Conservation (phyloP, 2,888 invertebrate species). For the Campopleginae sp. region DNA sequence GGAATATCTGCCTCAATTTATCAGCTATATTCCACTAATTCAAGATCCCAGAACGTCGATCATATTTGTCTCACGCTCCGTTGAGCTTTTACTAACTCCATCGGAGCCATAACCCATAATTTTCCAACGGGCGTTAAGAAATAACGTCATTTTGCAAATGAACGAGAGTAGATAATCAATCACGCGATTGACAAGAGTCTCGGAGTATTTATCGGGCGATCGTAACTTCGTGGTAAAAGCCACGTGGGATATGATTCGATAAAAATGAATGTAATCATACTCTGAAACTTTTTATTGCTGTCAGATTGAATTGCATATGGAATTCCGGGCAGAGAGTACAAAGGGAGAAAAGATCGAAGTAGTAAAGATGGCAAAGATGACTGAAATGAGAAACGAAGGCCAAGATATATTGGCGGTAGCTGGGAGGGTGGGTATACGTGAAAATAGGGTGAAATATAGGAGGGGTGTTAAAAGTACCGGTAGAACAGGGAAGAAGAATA, state of each 20-base stretch:
- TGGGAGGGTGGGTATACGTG: conserved; percentile 31
- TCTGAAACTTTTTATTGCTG: background rate
- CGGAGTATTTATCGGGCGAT: background rate
- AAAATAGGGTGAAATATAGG: conserved; percentile 29
- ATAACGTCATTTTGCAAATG: background rate
- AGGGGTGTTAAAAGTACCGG: conserved; percentile 8
- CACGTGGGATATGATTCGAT: background rate
- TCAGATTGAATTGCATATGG: background rate
- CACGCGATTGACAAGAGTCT: background rate
- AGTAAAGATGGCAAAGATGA: background rate
- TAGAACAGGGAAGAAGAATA: conserved; percentile 1
- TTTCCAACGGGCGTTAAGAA: background rate
- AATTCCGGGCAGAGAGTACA: conserved; percentile 23
- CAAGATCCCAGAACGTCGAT: conserved; percentile 41
- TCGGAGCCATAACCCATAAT: background rate
- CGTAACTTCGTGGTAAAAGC: background rate
- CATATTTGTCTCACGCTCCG: conserved; percentile 55
- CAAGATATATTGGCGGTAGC: conserved; percentile 21
- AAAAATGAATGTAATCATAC: background rate
- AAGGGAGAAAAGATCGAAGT: background rate
- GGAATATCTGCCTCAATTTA: conserved; percentile 7
- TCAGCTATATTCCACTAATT: conserved; percentile 12
- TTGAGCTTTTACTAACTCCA: conserved; percentile 13
- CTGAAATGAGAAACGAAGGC: conserved; percentile 39
- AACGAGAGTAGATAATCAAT: background rate